Base-by-base conservation (phyloP, 1,140 invertebrate species). In the Drosophila auraria region DNA sequence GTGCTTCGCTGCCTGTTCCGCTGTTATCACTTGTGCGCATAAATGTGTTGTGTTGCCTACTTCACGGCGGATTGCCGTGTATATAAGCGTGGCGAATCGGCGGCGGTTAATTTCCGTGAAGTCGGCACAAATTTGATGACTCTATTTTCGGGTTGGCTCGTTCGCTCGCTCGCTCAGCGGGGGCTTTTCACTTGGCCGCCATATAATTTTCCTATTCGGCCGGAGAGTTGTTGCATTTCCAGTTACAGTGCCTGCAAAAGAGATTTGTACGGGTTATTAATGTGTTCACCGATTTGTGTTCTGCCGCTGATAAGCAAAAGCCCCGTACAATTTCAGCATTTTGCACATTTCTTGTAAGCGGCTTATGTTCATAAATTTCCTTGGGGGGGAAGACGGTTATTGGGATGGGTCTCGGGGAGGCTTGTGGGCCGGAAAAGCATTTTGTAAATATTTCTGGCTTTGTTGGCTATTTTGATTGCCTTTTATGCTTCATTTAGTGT, bases 21-120 rank as follows among this genome's bases (percentile, higher is more conserved):
- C 68, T 74, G 75, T 91, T 91, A 91, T 91, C 86, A 82, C 76
- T 90, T 89, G 81, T 75, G 86, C 84, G 86, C 86, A 89, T 89
- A 90, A 90, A 89, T 86, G 64, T 72, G 12, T 82, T 84, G 65
- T 81, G 63, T 66, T 82, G 81, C 70, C 84, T 61, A 89, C 86
- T 86, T 89, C 78, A 82, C 86, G 86, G 86, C 68, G 66, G 81
- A 76, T 90, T 82, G 70, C 56, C 86, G 65, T 75, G 73, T 68
- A 63, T 61, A 53, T 78, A 70, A 76, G 74, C 86, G 86, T 89
- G 68, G 68, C 86, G 82, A 90, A 90, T 84, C 86, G 68, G 66
- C 79, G 70, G 78, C 70, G 78, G 68, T 78, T 86, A 90, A 89
- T 86, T 87, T 80, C 60, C 54, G 51, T 74, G 69, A 58, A 73